Base-by-base conservation (phyloP, 2,888 invertebrate species). In the Archaeoteleia sp. region DNA sequence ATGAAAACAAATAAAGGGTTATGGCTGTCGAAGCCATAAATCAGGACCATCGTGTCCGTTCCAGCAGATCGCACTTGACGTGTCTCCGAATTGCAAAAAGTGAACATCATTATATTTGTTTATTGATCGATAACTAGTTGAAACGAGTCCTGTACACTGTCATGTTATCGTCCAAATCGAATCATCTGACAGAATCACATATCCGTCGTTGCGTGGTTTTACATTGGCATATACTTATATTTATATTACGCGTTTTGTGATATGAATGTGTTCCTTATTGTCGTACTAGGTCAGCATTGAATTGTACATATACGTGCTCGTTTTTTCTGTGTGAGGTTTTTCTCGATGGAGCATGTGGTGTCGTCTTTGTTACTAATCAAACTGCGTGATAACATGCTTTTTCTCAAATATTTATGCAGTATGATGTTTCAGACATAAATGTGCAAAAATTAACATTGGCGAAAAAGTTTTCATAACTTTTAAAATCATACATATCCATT, bases 61-160 rank as follows among this genome's bases (percentile, higher is more conserved):
- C 81, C 83, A 83, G 82, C 83, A 83, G 82, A 83, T 83, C 80
- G 80, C 79, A 81, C 67, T 66, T 42, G 30, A 49, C 43, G 48
- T 53, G 51, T 53, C 48, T 39, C 39, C 30, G 29, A 60, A 67
- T 5, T 40, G 43, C 20, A 25, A 35, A 54, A 46, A 54, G 46
- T 48, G 29, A 55, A 40, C 42, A 55, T 49, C 30, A 23, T 29
- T 17, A 29, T 29, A 14, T 30, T 43, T 10, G 27, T 40, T 13
- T 23, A 9, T 39, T 45, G 45, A 61, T 61, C 57, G 42, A 32
- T 39, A 27, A 35, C 25, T 10, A n/a, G 20, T 20, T 32, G 25
- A 49, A 58, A 40, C 29, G 37, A 42, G 42, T 46, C 27, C 20
- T 48, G 39, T 23, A 25, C 40, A 45, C 45, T 65, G 39, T 37